These are phyloP conservation scores for Propithecus coquereli DNA, from an alignment of 2,113 vertebrate species.

Conservation along the genomic window DNA sequence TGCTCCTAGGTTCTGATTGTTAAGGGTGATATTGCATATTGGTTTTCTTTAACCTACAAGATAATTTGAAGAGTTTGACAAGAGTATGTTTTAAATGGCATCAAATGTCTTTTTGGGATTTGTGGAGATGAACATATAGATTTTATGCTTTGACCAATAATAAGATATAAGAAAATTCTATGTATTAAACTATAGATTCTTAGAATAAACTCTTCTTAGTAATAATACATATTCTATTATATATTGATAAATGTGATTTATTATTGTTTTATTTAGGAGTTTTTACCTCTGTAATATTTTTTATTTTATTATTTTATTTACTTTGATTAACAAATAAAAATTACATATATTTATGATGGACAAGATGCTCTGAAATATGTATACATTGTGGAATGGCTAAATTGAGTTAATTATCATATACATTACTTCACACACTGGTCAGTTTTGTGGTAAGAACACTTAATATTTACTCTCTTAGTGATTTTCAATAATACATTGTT, in stretches of 20 bases:
- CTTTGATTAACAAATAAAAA: neutral
- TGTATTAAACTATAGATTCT: neutral
- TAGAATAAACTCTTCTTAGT: neutral
- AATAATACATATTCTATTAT: neutral
- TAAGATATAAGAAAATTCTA: neutral
- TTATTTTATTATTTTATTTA: neutral
- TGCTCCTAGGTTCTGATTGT: neutral
- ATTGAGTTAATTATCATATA: neutral
- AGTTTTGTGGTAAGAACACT: neutral
- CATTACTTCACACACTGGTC: neutral
- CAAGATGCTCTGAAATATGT: neutral
- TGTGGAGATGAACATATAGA: neutral
- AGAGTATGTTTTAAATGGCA: neutral
- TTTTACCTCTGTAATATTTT: neutral
- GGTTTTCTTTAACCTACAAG: neutral
- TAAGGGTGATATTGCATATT: neutral
- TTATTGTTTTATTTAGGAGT: neutral
- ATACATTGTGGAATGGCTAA: neutral
- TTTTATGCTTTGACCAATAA: neutral
- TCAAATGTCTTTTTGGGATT: neutral
- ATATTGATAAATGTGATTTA: neutral
- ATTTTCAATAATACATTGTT: neutral
- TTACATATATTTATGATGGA: neutral
- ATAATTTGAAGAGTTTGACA: neutral
- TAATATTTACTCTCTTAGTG: neutral